Percentiles rank a stretch among this genome's conserved stretches.
Evolutionary conservation across 2,797 vertebrate genomes (phyloP).

Genomic region (Crossoptilon crossoptilon): DNA sequence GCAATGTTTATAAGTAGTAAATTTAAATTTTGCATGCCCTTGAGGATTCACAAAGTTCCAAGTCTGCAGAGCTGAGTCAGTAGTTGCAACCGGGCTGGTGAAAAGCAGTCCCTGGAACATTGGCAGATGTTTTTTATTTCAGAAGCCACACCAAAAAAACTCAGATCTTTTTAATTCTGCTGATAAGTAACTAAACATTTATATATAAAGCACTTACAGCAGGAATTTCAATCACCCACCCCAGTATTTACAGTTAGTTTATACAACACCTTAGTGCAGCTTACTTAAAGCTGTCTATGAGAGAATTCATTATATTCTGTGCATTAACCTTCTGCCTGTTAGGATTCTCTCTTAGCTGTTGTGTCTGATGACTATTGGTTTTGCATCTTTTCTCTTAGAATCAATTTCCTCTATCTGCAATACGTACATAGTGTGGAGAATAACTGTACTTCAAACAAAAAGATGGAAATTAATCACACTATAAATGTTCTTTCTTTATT

Average conservation of each 20-base stretch:
- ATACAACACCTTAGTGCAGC: background rate
- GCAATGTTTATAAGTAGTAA: background rate
- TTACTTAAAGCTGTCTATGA: background rate
- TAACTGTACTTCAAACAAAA: background rate
- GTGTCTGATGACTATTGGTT: background rate
- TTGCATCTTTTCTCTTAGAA: background rate
- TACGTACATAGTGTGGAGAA: background rate
- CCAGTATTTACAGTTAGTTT: slow-evolving; percentile 34
- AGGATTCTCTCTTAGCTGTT: background rate
- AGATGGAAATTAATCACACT: background rate
- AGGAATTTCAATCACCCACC: slow-evolving; percentile 42
- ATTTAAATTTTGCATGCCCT: slow-evolving; percentile 20
- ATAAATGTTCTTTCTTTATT: background rate
- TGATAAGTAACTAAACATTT: slow-evolving; percentile 61
- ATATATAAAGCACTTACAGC: slow-evolving; percentile 7
- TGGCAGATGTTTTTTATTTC: slow-evolving; percentile 40
- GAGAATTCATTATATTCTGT: slow-evolving; percentile 19
- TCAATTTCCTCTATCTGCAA: background rate
- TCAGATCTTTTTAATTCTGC: slow-evolving; percentile 14
- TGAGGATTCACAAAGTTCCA: background rate
- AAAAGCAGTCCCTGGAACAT: background rate
- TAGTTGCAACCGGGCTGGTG: background rate
- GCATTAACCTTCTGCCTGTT: slow-evolving; percentile 20
- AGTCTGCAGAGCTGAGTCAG: background rate
- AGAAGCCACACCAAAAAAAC: background rate